These are phyloP conservation scores for Sphaerodactylus townsendi DNA, from an alignment of 2,113 vertebrate genomes.

Conservation along the genomic window DNA sequence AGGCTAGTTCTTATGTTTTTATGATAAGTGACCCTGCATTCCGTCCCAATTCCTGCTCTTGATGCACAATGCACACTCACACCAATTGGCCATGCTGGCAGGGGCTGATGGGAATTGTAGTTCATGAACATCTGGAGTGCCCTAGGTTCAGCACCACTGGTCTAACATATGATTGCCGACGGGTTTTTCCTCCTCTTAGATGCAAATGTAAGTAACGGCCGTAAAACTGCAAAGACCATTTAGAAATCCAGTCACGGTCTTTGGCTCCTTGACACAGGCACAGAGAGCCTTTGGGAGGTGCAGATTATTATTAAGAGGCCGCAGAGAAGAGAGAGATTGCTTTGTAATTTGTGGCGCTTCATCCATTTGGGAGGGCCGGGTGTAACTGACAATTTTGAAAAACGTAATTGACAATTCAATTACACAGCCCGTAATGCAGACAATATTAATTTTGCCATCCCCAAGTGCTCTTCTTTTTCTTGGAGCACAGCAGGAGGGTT, in stretches of 20 bases:
- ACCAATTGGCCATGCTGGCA: no score
- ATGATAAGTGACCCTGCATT: not conserved
- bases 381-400: conserved; percentile 32
- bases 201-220: conserved; percentile 9
- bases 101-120: no score
- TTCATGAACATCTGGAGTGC: no score
- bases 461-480: conserved; percentile 4
- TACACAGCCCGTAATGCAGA: conserved; percentile 20
- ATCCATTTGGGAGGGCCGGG: conserved; percentile 25
- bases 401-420: conserved; percentile 40
- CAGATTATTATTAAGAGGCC: conserved; percentile 37
- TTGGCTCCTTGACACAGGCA: conserved; percentile 20
- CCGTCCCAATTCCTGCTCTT: not conserved
- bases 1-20: no score
- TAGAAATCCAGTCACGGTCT: conserved; percentile 17
- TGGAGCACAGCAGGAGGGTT: not conserved
- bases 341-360: conserved; percentile 28
- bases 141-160: no score
- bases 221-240: not conserved
- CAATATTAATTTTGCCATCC: conserved; percentile 19
- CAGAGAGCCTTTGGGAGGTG: not conserved
- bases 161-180: not conserved
- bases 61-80: not conserved
- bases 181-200: not conserved
- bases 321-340: conserved; percentile 30